A percentile compares a stretch with the other conserved stretches of the same genome.
Evolutionary conservation across 1,140 invertebrate genomes (phyloP).

Genomic region (Heliconius congener): DNA sequence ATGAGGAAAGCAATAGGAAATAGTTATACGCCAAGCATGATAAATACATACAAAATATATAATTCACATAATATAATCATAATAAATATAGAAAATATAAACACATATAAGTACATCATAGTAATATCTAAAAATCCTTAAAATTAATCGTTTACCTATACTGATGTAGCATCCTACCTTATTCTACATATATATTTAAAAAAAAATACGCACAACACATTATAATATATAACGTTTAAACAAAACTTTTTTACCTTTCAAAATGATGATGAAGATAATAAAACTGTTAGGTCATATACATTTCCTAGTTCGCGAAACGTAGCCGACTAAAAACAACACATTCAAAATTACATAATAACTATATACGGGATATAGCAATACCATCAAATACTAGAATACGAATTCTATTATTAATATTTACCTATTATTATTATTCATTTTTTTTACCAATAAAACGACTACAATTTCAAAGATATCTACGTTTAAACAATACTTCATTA

Average conservation of each 20-base stretch:
- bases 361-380: conserved; percentile 39
- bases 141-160: neutral
- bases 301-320: conserved; percentile 61
- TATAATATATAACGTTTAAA: conserved; percentile 32
- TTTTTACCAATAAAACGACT: conserved; percentile 11
- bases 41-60: conserved; percentile 20
- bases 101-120: conserved; percentile 1
- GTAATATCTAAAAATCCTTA: conserved; percentile 8
- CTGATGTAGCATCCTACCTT: neutral
- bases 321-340: conserved; percentile 62
- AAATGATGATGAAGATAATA: conserved; percentile 57
- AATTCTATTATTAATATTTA: conserved; percentile 27
- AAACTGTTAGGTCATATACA: conserved; percentile 62
- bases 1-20: conserved; percentile 7
- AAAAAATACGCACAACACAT: conserved; percentile 36
- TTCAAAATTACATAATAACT: conserved; percentile 52
- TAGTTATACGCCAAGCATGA: neutral
- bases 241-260: conserved; percentile 54
- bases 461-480: conserved; percentile 15
- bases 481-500: neutral
- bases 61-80: conserved; percentile 19
- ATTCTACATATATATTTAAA: neutral
- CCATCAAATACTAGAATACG: conserved; percentile 33
- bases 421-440: neutral
- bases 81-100: conserved; percentile 26